Evolutionary conservation across 2,113 vertebrate genomes (phyloP).

Genomic region (Pseudopipra pipra): DNA sequence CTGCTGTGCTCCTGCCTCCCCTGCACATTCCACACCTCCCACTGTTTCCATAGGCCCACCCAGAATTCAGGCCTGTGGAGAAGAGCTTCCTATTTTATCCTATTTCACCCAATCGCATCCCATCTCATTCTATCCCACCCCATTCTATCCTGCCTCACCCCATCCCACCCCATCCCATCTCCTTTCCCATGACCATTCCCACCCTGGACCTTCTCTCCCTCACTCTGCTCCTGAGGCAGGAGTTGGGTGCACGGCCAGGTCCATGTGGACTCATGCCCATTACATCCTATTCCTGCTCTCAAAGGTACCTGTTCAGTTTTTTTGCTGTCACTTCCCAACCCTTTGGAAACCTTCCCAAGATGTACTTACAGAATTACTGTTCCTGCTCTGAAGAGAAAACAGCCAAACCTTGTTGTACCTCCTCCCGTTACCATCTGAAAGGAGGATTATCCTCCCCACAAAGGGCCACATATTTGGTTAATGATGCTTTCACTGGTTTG

Average conservation of each 20-base stretch:
- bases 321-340: not conserved
- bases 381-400: conserved; percentile 44
- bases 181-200: not conserved
- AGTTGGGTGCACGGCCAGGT: not conserved
- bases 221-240: not conserved
- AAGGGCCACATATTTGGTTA: conserved; percentile 12
- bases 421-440: conserved; percentile 55
- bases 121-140: not conserved
- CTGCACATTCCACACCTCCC: not conserved
- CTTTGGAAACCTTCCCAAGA: conserved; percentile 51
- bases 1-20: not conserved
- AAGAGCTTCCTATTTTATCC: not conserved
- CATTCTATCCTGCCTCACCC: not conserved
- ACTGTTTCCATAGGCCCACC: not conserved
- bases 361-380: conserved; percentile 48
- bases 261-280: not conserved
- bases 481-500: not conserved
- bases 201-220: not conserved
- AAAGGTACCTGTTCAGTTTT: not conserved
- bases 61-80: not conserved
- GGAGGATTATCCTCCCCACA: conserved; percentile 42
- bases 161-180: not conserved
- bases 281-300: not conserved
- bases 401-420: conserved; percentile 47
- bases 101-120: not conserved